These are phyloP conservation scores for Typhlichthys eigenmanni DNA, from an alignment of 2,797 vertebrate species.

Conservation along the genomic window DNA sequence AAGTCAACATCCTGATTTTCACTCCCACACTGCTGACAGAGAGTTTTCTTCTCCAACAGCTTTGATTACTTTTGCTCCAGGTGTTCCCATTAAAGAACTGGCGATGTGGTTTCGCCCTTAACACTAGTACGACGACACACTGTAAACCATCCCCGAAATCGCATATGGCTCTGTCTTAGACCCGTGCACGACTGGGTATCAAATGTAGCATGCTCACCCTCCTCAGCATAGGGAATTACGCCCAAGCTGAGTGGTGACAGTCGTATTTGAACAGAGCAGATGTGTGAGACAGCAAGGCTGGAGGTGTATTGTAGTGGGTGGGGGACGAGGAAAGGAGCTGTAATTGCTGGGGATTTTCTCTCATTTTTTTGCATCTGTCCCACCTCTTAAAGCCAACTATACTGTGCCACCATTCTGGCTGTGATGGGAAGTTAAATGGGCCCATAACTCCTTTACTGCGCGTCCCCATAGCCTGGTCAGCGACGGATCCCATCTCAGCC, in stretches of 20 bases:
- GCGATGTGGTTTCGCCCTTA: slow-evolving; percentile 56
- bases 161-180: slow-evolving; percentile 53
- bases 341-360: slow-evolving; percentile 56
- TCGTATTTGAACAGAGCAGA: slow-evolving; percentile 68
- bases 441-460: slow-evolving; percentile 72
- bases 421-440: slow-evolving; percentile 72
- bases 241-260: slow-evolving; percentile 68
- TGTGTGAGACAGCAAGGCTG: slow-evolving; percentile 19
- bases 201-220: slow-evolving; percentile 66
- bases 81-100: slow-evolving; percentile 42
- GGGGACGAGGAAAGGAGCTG: slow-evolving; percentile 21
- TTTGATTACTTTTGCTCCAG: slow-evolving; percentile 12
- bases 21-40: not conserved
- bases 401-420: slow-evolving; percentile 54
- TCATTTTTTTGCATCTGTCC: slow-evolving; percentile 24
- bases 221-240: slow-evolving; percentile 72
- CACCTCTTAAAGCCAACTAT: slow-evolving; percentile 15
- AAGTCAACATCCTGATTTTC: not conserved
- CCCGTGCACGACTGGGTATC: slow-evolving; percentile 62
- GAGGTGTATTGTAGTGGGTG: not conserved
- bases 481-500: slow-evolving; percentile 37
- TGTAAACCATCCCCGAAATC: slow-evolving; percentile 67
- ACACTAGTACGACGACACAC: slow-evolving; percentile 65
- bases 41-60: not conserved
- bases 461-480: slow-evolving; percentile 35